Evolutionary conservation across 2,888 invertebrate genomes (phyloP).

Genomic region (Orthosia cruda): DNA sequence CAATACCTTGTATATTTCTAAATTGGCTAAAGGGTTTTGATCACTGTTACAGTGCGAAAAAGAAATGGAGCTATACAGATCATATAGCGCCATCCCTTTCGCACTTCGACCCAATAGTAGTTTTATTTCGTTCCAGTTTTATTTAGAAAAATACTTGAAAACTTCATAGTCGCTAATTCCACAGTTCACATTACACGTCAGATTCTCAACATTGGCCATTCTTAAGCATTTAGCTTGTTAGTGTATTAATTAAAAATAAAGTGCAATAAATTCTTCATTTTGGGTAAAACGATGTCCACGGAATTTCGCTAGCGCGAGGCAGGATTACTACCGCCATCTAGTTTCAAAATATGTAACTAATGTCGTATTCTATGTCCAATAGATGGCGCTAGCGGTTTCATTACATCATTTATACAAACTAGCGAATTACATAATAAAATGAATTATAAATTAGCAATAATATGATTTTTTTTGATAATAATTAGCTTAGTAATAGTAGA

Average conservation of each 20-base stretch:
- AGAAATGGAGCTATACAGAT: neutral
- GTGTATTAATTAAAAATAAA: slow-evolving; percentile 69
- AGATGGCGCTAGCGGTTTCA: slow-evolving; percentile 55
- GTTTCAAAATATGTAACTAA: slow-evolving; percentile 42
- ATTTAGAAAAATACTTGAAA: neutral
- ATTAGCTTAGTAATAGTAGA: slow-evolving; percentile 53
- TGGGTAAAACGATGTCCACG: slow-evolving; percentile 65
- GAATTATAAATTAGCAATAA: slow-evolving; percentile 49
- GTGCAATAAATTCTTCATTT: slow-evolving; percentile 63
- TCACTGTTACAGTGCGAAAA: neutral
- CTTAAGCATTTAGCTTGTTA: slow-evolving; percentile 69
- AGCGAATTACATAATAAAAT: slow-evolving; percentile 41
- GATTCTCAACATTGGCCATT: slow-evolving; percentile 70
- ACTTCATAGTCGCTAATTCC: slow-evolving; percentile 46
- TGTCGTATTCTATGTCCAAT: slow-evolving; percentile 28
- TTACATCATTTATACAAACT: slow-evolving; percentile 39
- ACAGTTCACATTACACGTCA: slow-evolving; percentile 49
- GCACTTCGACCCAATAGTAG: neutral
- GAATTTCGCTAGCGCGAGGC: slow-evolving; percentile 33
- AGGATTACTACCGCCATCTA: slow-evolving; percentile 56
- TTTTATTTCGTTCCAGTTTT: neutral
- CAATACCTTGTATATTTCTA: neutral
- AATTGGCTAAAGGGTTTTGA: neutral
- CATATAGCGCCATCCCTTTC: neutral
- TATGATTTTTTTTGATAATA: slow-evolving; percentile 33